These are phyloP conservation scores for Enteromius paludinosus DNA, from an alignment of 2,797 vertebrate species.

Conservation along the genomic window DNA sequence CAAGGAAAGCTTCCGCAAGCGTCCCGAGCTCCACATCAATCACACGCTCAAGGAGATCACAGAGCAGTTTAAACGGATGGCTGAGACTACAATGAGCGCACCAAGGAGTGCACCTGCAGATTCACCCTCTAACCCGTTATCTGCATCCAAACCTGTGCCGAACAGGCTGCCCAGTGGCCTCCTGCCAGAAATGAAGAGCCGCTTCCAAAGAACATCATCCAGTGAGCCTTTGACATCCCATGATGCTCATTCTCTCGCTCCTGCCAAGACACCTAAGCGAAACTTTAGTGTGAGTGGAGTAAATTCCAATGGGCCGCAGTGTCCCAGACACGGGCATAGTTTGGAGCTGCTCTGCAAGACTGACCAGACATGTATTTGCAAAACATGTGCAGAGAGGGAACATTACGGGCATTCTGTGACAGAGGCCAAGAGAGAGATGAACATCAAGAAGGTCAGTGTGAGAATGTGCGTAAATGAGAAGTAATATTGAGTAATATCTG, in stretches of 20 bases:
- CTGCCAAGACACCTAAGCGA: constrained; percentile 12
- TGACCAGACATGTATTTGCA: constrained; percentile 73
- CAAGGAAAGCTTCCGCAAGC: constrained; percentile 71
- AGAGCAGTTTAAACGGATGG: constrained; percentile 76
- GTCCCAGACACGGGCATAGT: constrained; percentile 67
- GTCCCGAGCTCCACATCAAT: constrained; percentile 79
- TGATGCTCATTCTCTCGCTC: constrained; percentile 12
- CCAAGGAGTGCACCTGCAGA: not conserved
- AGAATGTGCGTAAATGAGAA: not conserved
- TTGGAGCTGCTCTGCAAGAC: constrained; percentile 75
- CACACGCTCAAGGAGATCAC: constrained; percentile 79
- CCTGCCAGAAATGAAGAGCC: constrained; percentile 73
- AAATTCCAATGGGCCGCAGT: constrained; percentile 57
- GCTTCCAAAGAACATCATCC: constrained; percentile 64
- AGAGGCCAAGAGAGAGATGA: constrained; percentile 74
- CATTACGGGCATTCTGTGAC: constrained; percentile 70
- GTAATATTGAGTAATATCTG: not conserved
- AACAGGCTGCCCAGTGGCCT: constrained; percentile 63
- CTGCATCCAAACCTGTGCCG: not conserved
- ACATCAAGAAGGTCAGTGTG: constrained; percentile 74
- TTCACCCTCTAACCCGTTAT: not conserved
- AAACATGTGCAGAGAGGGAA: constrained; percentile 66
- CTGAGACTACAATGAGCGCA: not conserved
- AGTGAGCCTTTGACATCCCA: not conserved
- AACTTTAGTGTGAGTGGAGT: constrained; percentile 54